Evolutionary conservation across 2,797 vertebrate species (phyloP), one percentile per base, ranked within the genome.

Genomic region (Tadarida brasiliensis): DNA sequence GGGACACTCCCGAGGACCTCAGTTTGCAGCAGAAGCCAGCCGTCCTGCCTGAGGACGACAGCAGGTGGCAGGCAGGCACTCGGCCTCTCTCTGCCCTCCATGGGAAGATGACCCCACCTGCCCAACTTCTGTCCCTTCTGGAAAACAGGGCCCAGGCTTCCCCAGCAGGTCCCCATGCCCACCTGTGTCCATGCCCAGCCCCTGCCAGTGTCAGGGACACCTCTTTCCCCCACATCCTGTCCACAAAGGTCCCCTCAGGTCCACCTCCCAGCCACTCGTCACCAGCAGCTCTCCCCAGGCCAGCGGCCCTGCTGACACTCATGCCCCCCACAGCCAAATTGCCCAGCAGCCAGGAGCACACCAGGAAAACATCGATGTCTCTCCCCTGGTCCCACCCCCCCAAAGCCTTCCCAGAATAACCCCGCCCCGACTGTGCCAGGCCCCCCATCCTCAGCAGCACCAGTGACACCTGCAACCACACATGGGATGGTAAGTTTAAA

Each of bases 341-440:
- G n/a, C 59, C 39, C 2, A 1, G 11, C n/a, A 11, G 28, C 35
- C 35, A 1, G 2, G 39, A 11, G 39, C 1, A 17, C 4, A 3
- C 3, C 2, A 15, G 16, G 6, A 61, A 33, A 4, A 12, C 68
- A 0, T 4, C 16, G 4, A 15, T 6, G 56, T n/a, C 39, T 2
- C 12, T 6, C 2, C 39, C 56, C 56, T 1, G 3, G 30, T 20
- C 54, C 59, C 39, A 44, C 39, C 16, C 39, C 39, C 16, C 39
- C 39, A 44, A 11, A 76, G 19, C 10, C 77, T 80, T 28, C 59
- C 47, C 39, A 26, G 73, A 57, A 67, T 7, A 39, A 39, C 61
- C 2, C 1, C 2, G 3, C 39, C 5, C 15, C 51, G 2, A 15
- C 24, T 7, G 3, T 4, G 4, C 39, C 20, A 3, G 2, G 30